A percentile compares a stretch with the other conserved stretches of the same genome.
These are phyloP conservation scores for Meloe dianella DNA, from an alignment of 2,888 invertebrate genomes.

Conservation along the genomic window DNA sequence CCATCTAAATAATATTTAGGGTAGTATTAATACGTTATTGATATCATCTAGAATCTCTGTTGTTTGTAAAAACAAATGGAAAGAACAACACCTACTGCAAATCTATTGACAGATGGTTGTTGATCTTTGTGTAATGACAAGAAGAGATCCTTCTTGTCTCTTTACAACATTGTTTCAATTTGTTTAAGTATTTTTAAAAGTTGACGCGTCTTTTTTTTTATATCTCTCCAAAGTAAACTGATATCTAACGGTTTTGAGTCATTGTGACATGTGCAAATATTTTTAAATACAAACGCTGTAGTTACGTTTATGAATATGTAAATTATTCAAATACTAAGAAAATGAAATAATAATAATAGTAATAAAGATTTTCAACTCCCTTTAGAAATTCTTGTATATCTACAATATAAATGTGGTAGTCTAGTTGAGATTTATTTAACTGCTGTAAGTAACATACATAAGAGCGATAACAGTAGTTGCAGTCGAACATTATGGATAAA, in stretches of 20 bases:
- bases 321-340: not conserved
- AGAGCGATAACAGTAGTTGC: not conserved
- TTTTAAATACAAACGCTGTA: not conserved
- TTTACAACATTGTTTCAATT: not conserved
- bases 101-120: not conserved
- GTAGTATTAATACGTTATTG: not conserved
- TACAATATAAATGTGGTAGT: not conserved
- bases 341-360: not conserved
- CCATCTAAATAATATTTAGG: constrained; percentile 5
- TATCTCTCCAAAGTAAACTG: constrained; percentile 6
- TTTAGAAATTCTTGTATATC: not conserved
- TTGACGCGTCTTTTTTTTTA: not conserved
- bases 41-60: not conserved
- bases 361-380: not conserved
- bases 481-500: not conserved
- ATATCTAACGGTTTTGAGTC: constrained; percentile 8
- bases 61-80: not conserved
- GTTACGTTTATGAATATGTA: constrained; percentile 4
- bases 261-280: not conserved
- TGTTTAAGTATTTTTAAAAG: not conserved
- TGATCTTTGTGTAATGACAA: not conserved
- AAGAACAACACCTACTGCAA: too few relatives aligned
- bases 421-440: not conserved
- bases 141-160: not conserved
- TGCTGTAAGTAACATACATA: not conserved